These are phyloP conservation scores for Aleiodes alternator DNA, from an alignment of 2,888 invertebrate species.

Conservation along the genomic window DNA sequence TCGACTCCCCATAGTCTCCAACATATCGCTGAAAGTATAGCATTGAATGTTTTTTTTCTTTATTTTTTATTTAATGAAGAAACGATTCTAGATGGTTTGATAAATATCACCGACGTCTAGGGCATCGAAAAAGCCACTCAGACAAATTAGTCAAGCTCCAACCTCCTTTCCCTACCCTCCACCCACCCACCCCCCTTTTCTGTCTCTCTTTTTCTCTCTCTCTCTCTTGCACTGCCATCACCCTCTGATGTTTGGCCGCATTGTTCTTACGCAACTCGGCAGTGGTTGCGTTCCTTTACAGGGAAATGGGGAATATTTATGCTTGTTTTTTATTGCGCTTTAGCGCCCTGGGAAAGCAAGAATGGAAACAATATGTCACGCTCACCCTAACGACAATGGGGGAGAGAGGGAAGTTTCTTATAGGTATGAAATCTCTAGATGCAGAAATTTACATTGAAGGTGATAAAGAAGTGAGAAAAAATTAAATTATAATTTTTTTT, in stretches of 20 bases:
- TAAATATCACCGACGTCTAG: constrained; percentile 35
- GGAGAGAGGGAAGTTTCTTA: constrained; percentile 65
- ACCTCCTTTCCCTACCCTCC: constrained; percentile 43
- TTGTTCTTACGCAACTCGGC: constrained; percentile 63
- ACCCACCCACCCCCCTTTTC: constrained; percentile 27
- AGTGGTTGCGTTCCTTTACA: constrained; percentile 49
- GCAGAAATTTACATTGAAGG: constrained; percentile 38
- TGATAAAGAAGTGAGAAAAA: constrained; percentile 48
- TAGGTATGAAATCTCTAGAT: constrained; percentile 60
- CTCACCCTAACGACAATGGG: constrained; percentile 50
- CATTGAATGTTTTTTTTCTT: constrained; percentile 32
- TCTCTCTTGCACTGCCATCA: constrained; percentile 35
- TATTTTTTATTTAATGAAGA: constrained; percentile 20
- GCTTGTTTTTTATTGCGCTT: constrained; percentile 72
- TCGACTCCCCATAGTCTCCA: neutral
- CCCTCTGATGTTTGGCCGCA: constrained; percentile 43
- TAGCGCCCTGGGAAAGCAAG: constrained; percentile 63
- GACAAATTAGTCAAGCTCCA: constrained; percentile 70
- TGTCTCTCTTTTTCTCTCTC: constrained; percentile 38
- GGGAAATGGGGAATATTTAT: constrained; percentile 70
- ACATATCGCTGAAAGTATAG: constrained; percentile 16
- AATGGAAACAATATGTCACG: constrained; percentile 75
- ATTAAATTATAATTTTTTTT: constrained; percentile 51
- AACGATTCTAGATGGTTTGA: constrained; percentile 36
- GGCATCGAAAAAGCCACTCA: constrained; percentile 72